Percentiles rank a stretch among this genome's conserved stretches.
Evolutionary conservation across 2,888 invertebrate genomes (phyloP).

Genomic region (Melieria picta): DNA sequence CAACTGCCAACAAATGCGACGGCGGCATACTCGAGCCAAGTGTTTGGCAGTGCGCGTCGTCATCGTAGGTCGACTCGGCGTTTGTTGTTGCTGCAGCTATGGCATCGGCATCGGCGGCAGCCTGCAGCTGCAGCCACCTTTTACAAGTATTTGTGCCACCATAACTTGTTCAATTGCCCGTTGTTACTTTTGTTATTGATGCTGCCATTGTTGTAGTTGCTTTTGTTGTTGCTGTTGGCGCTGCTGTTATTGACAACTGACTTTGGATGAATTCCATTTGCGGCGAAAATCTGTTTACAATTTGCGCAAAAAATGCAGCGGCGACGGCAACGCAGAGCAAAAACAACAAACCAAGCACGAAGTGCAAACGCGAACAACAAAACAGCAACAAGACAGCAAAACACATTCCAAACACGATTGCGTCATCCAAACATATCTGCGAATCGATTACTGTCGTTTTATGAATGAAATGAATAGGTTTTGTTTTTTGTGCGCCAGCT

Average conservation of each 20-base stretch:
- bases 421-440: not conserved
- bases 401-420: not conserved
- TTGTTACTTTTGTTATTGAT: conserved; percentile 7
- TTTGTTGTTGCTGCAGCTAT: too few species aligned
- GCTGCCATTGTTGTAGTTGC: conserved; percentile 6
- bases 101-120: too few species aligned
- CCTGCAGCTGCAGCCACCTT: too few species aligned
- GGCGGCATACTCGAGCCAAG: too few species aligned
- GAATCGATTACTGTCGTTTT: not conserved
- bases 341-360: conserved; percentile 1
- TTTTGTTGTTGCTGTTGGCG: conserved; percentile 5
- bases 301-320: conserved; percentile 1
- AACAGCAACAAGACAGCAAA: not conserved
- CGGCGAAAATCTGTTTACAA: conserved; percentile 12
- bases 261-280: conserved; percentile 9
- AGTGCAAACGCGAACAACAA: not conserved
- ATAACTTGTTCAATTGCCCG: not conserved
- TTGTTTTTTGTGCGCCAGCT: too few species aligned
- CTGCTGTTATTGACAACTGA: conserved; percentile 3
- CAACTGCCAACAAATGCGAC: too few species aligned
- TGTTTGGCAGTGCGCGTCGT: too few species aligned
- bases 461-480: too few species aligned
- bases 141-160: too few species aligned
- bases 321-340: not conserved
- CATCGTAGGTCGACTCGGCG: too few species aligned